A percentile compares a stretch with the other conserved stretches of the same genome.
phyloP scores from a whole-genome alignment of 2,797 vertebrate species.

The Etheostoma nigrum region DNA sequence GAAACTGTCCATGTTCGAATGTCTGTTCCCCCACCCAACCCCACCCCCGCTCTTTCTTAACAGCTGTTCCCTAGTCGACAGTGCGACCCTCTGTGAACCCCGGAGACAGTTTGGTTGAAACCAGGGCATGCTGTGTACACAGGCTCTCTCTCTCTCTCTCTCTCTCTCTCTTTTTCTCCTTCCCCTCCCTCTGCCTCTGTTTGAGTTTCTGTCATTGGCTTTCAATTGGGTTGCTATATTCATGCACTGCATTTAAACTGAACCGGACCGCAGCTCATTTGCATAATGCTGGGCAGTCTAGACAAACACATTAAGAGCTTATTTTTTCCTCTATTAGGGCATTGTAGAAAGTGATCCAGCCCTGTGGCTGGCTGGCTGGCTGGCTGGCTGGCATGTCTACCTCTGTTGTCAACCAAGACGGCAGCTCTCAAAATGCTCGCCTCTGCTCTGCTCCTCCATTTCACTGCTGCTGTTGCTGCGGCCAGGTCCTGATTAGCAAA shows the following conservation, averaged over 20 bases:
- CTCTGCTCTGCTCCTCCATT: constrained; percentile 34
- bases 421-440: constrained; percentile 47
- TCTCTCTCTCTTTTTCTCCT: neutral
- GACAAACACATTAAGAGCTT: constrained; percentile 61
- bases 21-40: neutral
- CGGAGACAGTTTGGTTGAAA: constrained; percentile 67
- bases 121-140: constrained; percentile 66
- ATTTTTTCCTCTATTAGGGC: constrained; percentile 9
- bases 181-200: constrained; percentile 29
- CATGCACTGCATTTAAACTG: constrained; percentile 42
- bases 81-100: constrained; percentile 64
- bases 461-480: constrained; percentile 18
- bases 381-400: constrained; percentile 44
- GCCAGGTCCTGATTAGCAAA: constrained; percentile 46
- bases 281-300: constrained; percentile 52
- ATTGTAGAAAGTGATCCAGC: constrained; percentile 40
- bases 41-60: constrained; percentile 5
- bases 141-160: constrained; percentile 26
- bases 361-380: constrained; percentile 29
- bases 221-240: constrained; percentile 36
- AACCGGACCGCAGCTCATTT: constrained; percentile 59
- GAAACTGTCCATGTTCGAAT: constrained; percentile 47
- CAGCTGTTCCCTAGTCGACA: constrained; percentile 64
- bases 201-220: constrained; percentile 52
- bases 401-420: constrained; percentile 53